Evolutionary conservation across 2,797 vertebrate genomes (phyloP).

Genomic region (Micromesistius poutassou): DNA sequence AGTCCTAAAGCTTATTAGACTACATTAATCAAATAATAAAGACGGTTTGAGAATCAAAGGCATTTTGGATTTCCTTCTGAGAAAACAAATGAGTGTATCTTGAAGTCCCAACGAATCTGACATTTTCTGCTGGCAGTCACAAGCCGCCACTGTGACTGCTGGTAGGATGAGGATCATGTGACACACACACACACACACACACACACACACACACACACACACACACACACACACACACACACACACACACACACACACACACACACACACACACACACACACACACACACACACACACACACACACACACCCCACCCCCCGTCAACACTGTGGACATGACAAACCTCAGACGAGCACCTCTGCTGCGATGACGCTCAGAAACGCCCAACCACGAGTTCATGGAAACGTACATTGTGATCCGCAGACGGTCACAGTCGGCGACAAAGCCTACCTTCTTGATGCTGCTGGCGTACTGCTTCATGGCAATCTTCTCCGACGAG

Average conservation of each 20-base stretch:
- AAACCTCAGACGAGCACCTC: no score
- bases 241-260: not conserved
- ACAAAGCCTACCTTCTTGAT: slow-evolving; percentile 76
- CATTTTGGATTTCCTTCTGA: not conserved
- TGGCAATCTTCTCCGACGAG: slow-evolving; percentile 92
- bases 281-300: not conserved
- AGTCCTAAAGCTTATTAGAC: not conserved
- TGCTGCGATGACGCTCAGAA: no score
- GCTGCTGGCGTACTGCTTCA: slow-evolving; percentile 94
- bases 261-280: not conserved
- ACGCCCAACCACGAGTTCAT: no score
- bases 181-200: not conserved
- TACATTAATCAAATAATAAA: not conserved
- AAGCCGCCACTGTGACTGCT: not conserved
- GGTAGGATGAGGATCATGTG: not conserved
- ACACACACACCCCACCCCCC: no score
- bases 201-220: not conserved
- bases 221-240: not conserved
- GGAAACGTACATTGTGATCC: not conserved
- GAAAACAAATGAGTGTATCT: not conserved
- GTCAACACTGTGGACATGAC: not conserved
- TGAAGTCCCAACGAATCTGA: not conserved
- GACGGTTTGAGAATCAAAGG: not conserved
- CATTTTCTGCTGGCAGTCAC: not conserved
- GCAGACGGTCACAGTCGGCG: no score